Conservation (phyloP, 2,797 vertebrate species). For the Myotis pilosus region DNA sequence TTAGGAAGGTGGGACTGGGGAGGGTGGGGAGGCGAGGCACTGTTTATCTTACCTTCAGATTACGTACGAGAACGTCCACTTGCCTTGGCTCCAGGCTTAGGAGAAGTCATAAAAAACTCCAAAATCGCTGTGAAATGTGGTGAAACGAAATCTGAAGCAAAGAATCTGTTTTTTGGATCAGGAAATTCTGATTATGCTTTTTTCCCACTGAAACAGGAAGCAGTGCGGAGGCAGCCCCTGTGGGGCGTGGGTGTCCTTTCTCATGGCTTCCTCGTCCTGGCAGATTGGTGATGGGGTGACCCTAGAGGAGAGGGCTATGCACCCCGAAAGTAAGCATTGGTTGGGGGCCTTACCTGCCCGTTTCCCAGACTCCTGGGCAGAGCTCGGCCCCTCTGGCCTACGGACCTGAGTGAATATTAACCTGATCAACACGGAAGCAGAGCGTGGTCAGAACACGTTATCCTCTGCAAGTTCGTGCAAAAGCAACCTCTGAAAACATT, state of each 20-base stretch:
- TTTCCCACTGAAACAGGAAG: background rate
- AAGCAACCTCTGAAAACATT: background rate
- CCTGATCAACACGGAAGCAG: background rate
- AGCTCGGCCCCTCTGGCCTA: background rate
- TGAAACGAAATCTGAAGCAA: constrained; percentile 18
- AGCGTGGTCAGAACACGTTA: background rate
- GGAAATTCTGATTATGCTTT: background rate
- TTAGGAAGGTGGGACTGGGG: background rate
- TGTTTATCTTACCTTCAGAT: background rate
- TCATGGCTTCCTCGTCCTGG: too few relatives aligned
- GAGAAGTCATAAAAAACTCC: background rate
- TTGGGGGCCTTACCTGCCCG: background rate
- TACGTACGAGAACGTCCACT: background rate
- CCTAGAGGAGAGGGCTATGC: background rate
- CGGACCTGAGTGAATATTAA: background rate
- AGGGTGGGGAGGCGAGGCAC: background rate
- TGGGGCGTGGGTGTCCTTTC: background rate
- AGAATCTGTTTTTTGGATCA: background rate
- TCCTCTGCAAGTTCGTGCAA: background rate
- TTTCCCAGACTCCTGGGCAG: background rate
- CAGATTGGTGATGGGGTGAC: background rate
- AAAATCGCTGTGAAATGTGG: background rate
- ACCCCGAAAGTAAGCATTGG: background rate
- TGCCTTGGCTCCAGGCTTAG: background rate
- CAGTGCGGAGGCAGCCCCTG: background rate